These are phyloP conservation scores for Micropterix aruncella DNA, from an alignment of 2,888 invertebrate genomes.

Conservation along the genomic window DNA sequence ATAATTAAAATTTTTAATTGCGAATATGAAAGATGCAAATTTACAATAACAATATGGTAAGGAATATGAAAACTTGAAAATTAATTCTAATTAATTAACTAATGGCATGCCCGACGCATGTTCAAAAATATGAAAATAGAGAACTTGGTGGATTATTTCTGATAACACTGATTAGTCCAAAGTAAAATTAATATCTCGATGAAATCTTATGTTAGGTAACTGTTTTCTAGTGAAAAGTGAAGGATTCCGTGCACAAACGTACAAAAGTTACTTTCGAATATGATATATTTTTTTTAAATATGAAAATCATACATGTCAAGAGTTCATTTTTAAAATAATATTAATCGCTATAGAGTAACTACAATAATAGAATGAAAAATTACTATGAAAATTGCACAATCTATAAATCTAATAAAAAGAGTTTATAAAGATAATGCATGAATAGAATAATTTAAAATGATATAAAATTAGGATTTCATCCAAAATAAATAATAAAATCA, in stretches of 20 bases:
- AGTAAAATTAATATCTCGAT: neutral
- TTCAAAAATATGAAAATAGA: slow-evolving; percentile 7
- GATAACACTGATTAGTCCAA: neutral
- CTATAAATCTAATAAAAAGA: neutral
- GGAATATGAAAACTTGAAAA: neutral
- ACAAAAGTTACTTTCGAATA: neutral
- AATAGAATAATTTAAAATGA: neutral
- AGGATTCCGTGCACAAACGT: neutral
- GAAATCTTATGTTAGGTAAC: neutral
- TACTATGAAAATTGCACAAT: neutral
- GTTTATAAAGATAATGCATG: neutral
- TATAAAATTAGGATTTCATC: neutral
- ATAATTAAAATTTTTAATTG: too few relatives aligned
- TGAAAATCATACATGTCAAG: neutral
- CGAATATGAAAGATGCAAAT: too few relatives aligned
- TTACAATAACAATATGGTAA: too few relatives aligned
- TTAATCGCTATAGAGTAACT: neutral
- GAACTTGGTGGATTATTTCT: slow-evolving; percentile 6
- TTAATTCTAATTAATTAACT: neutral
- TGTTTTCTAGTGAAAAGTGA: neutral
- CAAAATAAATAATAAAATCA: neutral
- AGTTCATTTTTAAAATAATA: neutral
- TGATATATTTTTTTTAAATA: neutral
- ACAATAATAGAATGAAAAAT: neutral
- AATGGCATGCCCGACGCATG: neutral